These are phyloP conservation scores for Latheticus oryzae DNA, from an alignment of 2,888 invertebrate genomes.

Conservation along the genomic window DNA sequence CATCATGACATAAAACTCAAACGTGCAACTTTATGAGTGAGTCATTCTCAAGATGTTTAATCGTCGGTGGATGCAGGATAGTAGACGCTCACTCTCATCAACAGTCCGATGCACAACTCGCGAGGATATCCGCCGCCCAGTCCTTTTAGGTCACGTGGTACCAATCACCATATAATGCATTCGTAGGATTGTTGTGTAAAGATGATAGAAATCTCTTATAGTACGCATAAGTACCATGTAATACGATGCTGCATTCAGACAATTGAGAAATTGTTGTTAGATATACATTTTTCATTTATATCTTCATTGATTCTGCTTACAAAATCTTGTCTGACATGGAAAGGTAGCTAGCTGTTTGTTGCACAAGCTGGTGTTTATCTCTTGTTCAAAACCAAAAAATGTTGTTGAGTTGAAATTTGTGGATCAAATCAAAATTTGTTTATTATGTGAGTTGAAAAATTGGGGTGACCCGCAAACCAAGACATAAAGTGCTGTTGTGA, in stretches of 20 bases:
- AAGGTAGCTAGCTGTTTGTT: too few species aligned
- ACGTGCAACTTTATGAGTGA: too few species aligned
- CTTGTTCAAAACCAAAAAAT: too few species aligned
- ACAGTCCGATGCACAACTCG: constrained; percentile 55
- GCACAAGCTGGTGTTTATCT: too few species aligned
- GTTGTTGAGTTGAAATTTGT: too few species aligned
- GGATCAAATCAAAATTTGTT: constrained; percentile 1
- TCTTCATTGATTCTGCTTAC: too few species aligned
- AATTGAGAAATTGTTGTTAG: too few species aligned
- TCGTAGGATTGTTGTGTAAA: background rate
- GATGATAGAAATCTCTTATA: too few species aligned
- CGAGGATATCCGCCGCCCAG: constrained; percentile 59
- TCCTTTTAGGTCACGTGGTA: constrained; percentile 35
- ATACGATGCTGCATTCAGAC: too few species aligned
- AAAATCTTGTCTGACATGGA: too few species aligned
- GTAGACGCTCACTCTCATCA: constrained; percentile 56
- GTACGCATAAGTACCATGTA: too few species aligned
- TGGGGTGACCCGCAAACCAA: constrained; percentile 37
- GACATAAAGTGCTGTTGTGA: constrained; percentile 39
- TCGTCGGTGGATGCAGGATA: constrained; percentile 49
- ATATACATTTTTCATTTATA: too few species aligned
- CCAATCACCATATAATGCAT: constrained; percentile 25
- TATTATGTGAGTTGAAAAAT: constrained; percentile 19
- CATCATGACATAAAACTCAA: background rate
- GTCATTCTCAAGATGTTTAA: constrained; percentile 49